Evolutionary conservation across 2,113 vertebrate genomes (phyloP).

Genomic region (Gasterosteus aculeatus): DNA sequence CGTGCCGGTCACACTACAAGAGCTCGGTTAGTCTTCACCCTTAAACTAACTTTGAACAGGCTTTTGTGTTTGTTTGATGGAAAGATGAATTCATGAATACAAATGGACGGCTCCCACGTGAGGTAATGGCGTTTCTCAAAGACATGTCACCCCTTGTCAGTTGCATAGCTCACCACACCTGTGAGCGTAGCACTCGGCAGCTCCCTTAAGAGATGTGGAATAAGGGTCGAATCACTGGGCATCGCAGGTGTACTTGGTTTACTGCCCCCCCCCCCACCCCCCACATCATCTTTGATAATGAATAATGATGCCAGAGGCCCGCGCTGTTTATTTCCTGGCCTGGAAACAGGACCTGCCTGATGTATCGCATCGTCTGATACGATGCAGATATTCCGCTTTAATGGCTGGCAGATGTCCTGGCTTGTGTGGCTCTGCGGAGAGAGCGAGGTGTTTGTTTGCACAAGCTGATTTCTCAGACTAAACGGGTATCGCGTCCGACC

Average conservation of each 20-base stretch:
- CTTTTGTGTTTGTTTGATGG: constrained; percentile 41
- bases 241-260: constrained; percentile 66
- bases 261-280: constrained; percentile 10
- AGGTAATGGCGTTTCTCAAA: constrained; percentile 43
- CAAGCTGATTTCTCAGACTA: constrained; percentile 90
- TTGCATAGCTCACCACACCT: constrained; percentile 36
- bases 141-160: constrained; percentile 31
- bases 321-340: constrained; percentile 89
- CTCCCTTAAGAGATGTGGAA: constrained; percentile 19
- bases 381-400: constrained; percentile 83
- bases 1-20: constrained; percentile 54
- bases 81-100: constrained; percentile 58
- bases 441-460: constrained; percentile 90
- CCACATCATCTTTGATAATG: constrained; percentile 74
- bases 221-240: constrained; percentile 14
- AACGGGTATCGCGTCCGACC: constrained; percentile 85
- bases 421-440: constrained; percentile 63
- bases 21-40: constrained; percentile 53
- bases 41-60: constrained; percentile 38
- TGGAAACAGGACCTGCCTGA: constrained; percentile 83
- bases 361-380: constrained; percentile 69
- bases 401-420: constrained; percentile 92
- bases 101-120: constrained; percentile 48
- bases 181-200: constrained; percentile 13
- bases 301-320: constrained; percentile 79